Evolutionary conservation across 2,797 vertebrate genomes (phyloP), one percentile per base, ranked within the genome.

Genomic region (Characodon lateralis): DNA sequence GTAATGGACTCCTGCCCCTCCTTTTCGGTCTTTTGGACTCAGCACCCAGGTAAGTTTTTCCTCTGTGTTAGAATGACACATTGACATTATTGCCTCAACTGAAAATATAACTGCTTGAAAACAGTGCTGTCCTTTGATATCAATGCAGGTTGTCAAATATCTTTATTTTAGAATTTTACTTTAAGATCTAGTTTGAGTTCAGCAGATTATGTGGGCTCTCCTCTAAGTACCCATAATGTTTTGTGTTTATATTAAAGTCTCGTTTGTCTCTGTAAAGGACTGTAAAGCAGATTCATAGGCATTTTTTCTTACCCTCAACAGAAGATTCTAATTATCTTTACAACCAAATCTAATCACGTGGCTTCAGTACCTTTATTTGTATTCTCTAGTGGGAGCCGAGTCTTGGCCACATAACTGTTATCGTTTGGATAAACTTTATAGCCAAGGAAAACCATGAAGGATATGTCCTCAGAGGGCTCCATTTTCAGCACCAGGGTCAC

Each of bases 1-100:
- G 84, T 96, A 98, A 87, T 99, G 97, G 51, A 91, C 71, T 6
- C 97, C 97, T 70, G 90, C 92, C 74, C 96, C 94, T 78, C 93
- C 94, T 79, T 79, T 53, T 53, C 97, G 93, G 70, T 97, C 94
- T 79, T 92, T 93, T 12, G 96, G 96, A 82, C 91, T 92, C 87
- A 99, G 92, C 78, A 99, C 95, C 98, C 98, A 99, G 2, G 95
- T 96, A 85, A 95, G 96, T 72, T 80, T 88, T 72, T 94, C 95
- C 82, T 95, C 97, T 99, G 88, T 55, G 89, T 75, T 58, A 73
- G 73, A 89, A 78, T 43, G 16, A 84, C 71, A 83, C 31, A 35
- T 35, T 2, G 16, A 55, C 13, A 66, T 26, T 35, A 28, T 24
- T 24, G n/a, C 5, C n/a, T 3, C 24, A 26, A 55, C 20, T 53